Evolutionary conservation across 2,113 vertebrate species (phyloP), one percentile per base, ranked within the genome.

Genomic region (Saimiri boliviensis): DNA sequence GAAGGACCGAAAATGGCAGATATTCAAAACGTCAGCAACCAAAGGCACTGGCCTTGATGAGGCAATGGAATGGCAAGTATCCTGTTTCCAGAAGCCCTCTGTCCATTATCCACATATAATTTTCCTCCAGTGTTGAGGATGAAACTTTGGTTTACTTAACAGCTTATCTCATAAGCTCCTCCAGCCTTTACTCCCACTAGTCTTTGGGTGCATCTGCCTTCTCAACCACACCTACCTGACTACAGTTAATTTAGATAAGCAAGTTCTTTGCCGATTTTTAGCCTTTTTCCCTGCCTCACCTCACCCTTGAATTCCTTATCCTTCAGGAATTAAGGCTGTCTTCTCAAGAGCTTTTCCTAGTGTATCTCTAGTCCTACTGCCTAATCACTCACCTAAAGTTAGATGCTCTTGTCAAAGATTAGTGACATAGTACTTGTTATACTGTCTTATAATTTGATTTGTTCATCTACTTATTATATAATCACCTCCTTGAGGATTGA

Each of bases 1-100:
- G 94, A 99, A 99, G 97, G 99, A 99, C 98, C 99, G 99, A 47
- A 99, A 99, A 95, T 99, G 99, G 99, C 99, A 99, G 98, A 99
- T 99, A 97, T 99, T 99, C 98, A 99, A 99, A 98, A 99, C 99
- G 5, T 99, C 99, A 4, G 99, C 99, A 89, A 99, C 99, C 83
- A 99, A 99, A 98, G 99, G 99, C 98, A 99, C 99, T 0, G 99
- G 99, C 80, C 99, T 99, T 81, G 99, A 99, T 27, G 99, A 99
- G 82, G 99, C 99, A 37, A 99, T 99, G 99, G 99, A 99, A 93
- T 99, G 99, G 99, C 99, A 98, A 98, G 98, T 88, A 58, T 45
- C 4, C 0, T 20, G n/a, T 94, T 90, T 91, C 37, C 14, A 91
- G 86, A 79, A 81, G 27, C 30, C 27, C 35, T 27, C 25, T 70